Conservation (phyloP, 2,797 vertebrate species). For the Peromyscus attwateri region DNA sequence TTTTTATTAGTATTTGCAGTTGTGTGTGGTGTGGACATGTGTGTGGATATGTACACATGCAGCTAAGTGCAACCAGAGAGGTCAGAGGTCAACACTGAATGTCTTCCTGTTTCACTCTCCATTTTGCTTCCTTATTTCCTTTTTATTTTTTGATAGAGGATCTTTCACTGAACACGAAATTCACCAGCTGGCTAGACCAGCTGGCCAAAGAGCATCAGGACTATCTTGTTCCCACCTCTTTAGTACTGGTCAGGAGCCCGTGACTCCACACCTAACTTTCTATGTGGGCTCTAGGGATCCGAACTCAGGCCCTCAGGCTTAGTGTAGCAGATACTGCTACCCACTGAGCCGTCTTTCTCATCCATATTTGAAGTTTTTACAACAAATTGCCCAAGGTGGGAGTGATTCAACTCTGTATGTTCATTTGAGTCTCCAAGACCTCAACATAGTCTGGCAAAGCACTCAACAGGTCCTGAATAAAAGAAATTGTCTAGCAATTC, state of each 20-base stretch:
- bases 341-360: background rate
- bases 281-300: background rate
- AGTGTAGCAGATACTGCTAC: background rate
- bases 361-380: background rate
- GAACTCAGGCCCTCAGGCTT: no score
- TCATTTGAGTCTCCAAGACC: background rate
- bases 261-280: background rate
- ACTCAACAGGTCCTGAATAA: background rate
- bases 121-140: background rate
- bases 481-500: background rate
- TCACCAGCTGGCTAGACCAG: background rate
- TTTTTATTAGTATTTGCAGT: conserved; percentile 1
- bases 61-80: background rate
- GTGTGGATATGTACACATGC: no score
- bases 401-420: background rate
- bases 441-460: background rate
- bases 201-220: background rate
- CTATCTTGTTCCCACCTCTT: background rate
- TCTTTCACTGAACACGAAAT: background rate
- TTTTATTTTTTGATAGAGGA: background rate
- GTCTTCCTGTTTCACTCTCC: background rate
- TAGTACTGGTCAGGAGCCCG: background rate
- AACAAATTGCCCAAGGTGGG: background rate
- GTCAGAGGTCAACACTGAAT: background rate
- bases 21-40: background rate